Base-by-base conservation (phyloP, 2,888 invertebrate genomes). In the Phengaris alcon region DNA sequence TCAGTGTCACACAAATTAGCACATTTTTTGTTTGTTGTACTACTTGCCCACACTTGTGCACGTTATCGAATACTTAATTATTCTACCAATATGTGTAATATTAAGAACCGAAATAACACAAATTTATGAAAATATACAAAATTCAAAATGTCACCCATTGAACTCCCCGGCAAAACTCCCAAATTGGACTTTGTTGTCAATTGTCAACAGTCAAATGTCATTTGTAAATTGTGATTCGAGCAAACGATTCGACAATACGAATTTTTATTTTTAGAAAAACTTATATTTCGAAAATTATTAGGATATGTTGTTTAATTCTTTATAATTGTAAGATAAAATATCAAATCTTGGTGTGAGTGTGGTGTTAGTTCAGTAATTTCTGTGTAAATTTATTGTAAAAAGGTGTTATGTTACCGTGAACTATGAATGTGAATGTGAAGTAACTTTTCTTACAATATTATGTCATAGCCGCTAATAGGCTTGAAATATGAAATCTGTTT, bases 381-480 rank as follows among this genome's bases (percentile, higher is more conserved):
- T 74, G 44, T 72, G 76, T 73, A 15, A 72, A 54, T 48, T 48
- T 52, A 74, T 76, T 72, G 35, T 74, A 75, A 68, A 77, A 73
- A 79, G 84, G 88, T 92, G 89, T 92, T 91, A 87, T 83, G 81
- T 91, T 90, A 89, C 91, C 64, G 35, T 64, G 64, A 44, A 44
- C 35, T 64, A 64, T 44, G 64, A 64, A 35, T 64, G 44, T 64
- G n/a, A 70, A 15, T 79, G 80, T 87, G 87, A 87, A 89, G 88
- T 86, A 89, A 89, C 88, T 88, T 88, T 87, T 86, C 82, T 84
- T 84, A 86, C 52, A 72, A 72, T 86, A 91, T 92, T 93, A 93
- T 93, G 93, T 93, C 93, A 93, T 93, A 91, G 83, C 89, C 85
- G 87, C 76, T 90, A 90, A 87, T 93, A 93, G 91, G 73, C 46